Evolutionary conservation across 2,797 vertebrate genomes (phyloP), one percentile per base, ranked within the genome.

Genomic region (Champsocephalus esox): DNA sequence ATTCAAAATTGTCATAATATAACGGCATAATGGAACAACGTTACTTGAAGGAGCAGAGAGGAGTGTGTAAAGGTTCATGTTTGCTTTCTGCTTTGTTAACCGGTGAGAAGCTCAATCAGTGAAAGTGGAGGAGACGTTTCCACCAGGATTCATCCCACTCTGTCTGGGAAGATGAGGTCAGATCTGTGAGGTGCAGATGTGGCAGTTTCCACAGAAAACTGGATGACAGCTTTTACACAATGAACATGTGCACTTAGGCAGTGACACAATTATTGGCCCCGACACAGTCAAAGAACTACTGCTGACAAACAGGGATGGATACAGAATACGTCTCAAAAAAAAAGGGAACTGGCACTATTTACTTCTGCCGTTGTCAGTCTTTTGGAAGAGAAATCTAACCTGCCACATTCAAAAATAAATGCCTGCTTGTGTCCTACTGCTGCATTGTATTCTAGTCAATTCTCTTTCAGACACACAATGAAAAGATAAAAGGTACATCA

Each of bases 71-170:
- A 19, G 21, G 65, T 21, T 76, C 3, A 5, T 54, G 46, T 44
- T 49, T 2, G 16, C 21, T 32, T 38, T 45, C 28, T 9, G 3
- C 32, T 74, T 38, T 28, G 16, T 51, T 28, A 3, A 13, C 44
- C 14, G 32, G 64, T 48, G 52, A 68, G 66, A 50, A 32, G 51
- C 34, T 67, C 24, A 43, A 75, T 75, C 59, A 65, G 52, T 55
- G n/a, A 49, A 74, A 75, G 12, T 45, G 45, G 72, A 75, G 46
- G 48, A 78, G 74, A 79, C 38, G 24, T 74, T 75, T 81, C 57
- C 50, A 61, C 34, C 50, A 38, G 43, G 54, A 65, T 63, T 75
- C 45, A 56, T 80, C 50, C 2, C 2, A 72, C 48, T 54, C 48
- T 54, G 51, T 58, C 41, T 43, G 61, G 11, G 34, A 71, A 46